phyloP scores from a whole-genome alignment of 2,113 vertebrate genomes.

The Calonectris borealis region DNA sequence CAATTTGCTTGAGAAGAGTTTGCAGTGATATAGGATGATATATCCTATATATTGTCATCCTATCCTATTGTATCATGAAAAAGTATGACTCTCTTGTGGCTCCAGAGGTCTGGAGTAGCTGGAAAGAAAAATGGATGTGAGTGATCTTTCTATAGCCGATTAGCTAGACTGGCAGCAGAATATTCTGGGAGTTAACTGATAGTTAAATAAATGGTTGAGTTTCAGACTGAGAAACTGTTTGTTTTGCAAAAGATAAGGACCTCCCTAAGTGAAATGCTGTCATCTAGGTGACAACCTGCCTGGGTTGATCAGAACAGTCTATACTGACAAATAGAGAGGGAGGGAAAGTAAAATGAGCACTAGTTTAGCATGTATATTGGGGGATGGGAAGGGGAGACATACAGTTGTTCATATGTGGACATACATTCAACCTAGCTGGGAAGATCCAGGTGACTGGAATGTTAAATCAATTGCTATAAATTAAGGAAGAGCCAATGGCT shows the following conservation, averaged over 20 bases:
- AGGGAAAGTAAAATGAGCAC: not conserved
- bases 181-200: not conserved
- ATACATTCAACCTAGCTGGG: not conserved
- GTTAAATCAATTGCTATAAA: not conserved
- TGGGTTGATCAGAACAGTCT: not conserved
- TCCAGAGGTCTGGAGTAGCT: not conserved
- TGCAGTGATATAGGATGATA: not conserved
- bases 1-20: not conserved
- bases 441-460: not conserved
- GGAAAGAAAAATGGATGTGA: not conserved
- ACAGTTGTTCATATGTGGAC: not conserved
- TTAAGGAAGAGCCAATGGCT: not conserved
- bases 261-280: not conserved
- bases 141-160: not conserved
- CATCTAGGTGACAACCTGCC: not conserved
- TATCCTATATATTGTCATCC: not conserved
- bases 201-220: not conserved
- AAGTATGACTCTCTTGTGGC: not conserved
- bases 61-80: not conserved
- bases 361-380: not conserved
- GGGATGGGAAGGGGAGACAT: not conserved
- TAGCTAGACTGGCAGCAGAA: not conserved
- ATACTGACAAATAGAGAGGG: not conserved
- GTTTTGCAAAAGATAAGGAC: not conserved
- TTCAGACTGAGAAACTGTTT: not conserved